These are phyloP conservation scores for Euschistus heros DNA, from an alignment of 1,140 invertebrate genomes.

Conservation along the genomic window DNA sequence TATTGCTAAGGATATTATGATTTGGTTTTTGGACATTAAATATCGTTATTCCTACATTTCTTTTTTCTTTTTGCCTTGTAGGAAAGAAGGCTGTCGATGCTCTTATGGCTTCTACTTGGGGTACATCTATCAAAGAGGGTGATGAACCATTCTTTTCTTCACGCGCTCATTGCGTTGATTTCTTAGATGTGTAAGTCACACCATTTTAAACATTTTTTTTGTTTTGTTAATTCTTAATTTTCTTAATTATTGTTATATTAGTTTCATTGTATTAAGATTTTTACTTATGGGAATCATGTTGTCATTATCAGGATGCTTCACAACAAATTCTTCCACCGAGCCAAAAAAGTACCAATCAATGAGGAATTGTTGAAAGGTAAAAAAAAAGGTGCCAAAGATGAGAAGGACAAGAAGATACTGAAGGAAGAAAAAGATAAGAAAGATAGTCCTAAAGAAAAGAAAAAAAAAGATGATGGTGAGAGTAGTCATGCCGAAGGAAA, in stretches of 20 bases:
- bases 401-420: constrained; percentile 47
- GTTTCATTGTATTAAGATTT: neutral
- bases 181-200: constrained; percentile 51
- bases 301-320: constrained; percentile 54
- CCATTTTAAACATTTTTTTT: neutral
- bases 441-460: constrained; percentile 43
- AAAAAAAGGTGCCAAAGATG: constrained; percentile 38
- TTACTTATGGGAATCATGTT: neutral
- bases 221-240: neutral
- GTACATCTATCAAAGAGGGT: constrained; percentile 45
- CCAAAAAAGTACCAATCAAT: constrained; percentile 72
- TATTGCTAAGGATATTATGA: constrained; percentile 33
- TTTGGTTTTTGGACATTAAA: neutral
- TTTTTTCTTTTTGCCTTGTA: constrained; percentile 30
- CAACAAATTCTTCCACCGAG: constrained; percentile 92
- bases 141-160: constrained; percentile 68
- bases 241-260: neutral
- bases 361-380: constrained; percentile 58
- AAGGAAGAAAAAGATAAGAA: constrained; percentile 46
- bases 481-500: constrained; percentile 43
- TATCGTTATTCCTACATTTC: neutral
- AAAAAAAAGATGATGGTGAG: constrained; percentile 38
- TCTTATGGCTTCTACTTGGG: constrained; percentile 86
- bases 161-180: constrained; percentile 66
- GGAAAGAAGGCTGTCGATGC: constrained; percentile 81